Evolutionary conservation across 2,113 vertebrate species (phyloP), one percentile per base, ranked within the genome.

Genomic region (Epinephelus moara): DNA sequence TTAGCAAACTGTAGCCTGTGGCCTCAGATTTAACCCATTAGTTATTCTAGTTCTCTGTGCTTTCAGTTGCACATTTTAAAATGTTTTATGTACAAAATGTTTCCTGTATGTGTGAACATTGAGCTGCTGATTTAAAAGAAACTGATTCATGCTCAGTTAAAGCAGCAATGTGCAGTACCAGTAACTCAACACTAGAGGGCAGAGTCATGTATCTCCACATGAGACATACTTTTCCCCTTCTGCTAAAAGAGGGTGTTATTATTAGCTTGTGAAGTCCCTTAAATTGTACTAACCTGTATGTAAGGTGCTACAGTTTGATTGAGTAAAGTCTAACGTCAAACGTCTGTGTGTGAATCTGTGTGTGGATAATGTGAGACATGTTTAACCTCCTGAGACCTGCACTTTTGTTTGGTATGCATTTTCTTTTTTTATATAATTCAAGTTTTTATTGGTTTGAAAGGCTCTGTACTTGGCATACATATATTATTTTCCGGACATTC

Each of bases 151-250:
- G 60, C 61, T 68, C 15, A 33, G 13, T 17, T 53, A 3, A 69
- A 27, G 21, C 9, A 68, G 9, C 27, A 40, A 14, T 4, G 23
- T 82, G 83, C 55, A 85, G 47, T 88, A 72, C n/a, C 37, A 4
- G 2, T 7, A n/a, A 0, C 2, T 30, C 17, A 82, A 56, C 90
- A 82, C 85, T 82, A 80, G 84, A 86, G 81, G 88, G 83, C 2
- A 49, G 53, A 73, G 52, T 64, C 64, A 11, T 64, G 75, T 6
- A 53, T 13, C 19, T 80, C 27, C 6, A 45, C 23, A 52, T 7
- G 70, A 30, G 42, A 57, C 60, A 15, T 3, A 49, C 47, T 49
- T 8, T 60, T 18, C 27, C 9, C 4, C 66, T 21, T 30, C 14
- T 59, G 18, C 27, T 52, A 4, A 52, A 57, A 6, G 2, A 9